Evolutionary conservation across 2,888 invertebrate species (phyloP).

Genomic region (Petrolisthes manimaculis): DNA sequence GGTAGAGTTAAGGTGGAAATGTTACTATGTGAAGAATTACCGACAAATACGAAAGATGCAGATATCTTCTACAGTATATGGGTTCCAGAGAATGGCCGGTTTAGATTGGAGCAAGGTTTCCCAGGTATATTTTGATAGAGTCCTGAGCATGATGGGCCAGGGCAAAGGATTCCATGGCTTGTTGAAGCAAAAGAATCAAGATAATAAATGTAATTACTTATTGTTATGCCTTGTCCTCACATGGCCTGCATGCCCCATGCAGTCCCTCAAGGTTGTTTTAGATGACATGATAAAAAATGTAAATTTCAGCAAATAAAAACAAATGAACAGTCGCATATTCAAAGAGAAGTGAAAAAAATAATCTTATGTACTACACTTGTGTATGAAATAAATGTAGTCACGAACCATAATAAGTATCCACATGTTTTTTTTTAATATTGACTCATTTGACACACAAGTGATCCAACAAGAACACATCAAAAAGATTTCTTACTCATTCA

Average conservation of each 20-base stretch:
- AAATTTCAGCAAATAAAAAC: slow-evolving; percentile 36
- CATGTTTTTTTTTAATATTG: too few relatives aligned
- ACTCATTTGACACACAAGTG: too few relatives aligned
- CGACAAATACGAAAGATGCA: slow-evolving; percentile 34
- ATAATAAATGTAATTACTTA: slow-evolving; percentile 39
- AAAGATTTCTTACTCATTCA: too few relatives aligned
- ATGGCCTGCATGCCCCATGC: slow-evolving; percentile 29
- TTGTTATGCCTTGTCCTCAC: slow-evolving; percentile 36
- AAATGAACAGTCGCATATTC: slow-evolving; percentile 39
- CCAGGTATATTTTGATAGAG: slow-evolving; percentile 32
- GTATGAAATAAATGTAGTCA: too few relatives aligned
- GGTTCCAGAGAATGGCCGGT: slow-evolving; percentile 36
- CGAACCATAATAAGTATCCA: too few relatives aligned
- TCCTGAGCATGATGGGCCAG: slow-evolving; percentile 39
- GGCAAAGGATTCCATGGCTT: slow-evolving; percentile 31
- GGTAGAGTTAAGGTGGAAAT: slow-evolving; percentile 35
- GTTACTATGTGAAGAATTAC: slow-evolving; percentile 36
- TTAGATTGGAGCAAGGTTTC: slow-evolving; percentile 23
- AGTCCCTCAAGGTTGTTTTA: slow-evolving; percentile 49
- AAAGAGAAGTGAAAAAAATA: slow-evolving; percentile 42
- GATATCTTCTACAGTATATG: slow-evolving; percentile 35
- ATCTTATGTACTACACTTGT: slow-evolving; percentile 35
- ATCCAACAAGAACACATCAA: too few relatives aligned
- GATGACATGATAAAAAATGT: slow-evolving; percentile 37
- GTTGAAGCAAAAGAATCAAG: slow-evolving; percentile 29